Conservation (phyloP, 2,797 vertebrate species). For the Esox masquinongy region DNA sequence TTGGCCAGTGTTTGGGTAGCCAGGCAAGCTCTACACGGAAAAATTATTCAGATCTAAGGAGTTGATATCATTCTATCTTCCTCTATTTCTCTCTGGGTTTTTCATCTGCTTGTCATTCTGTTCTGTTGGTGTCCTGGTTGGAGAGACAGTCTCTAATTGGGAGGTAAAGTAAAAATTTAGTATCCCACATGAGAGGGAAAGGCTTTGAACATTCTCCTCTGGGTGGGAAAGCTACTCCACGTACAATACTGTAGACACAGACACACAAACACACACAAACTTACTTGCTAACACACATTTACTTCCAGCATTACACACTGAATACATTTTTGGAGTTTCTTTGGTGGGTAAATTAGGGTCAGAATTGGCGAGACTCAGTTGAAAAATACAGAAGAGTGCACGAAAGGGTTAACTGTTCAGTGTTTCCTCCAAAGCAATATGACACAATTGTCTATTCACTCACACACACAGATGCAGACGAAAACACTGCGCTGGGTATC, state of each 20-base stretch:
- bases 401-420: not conserved
- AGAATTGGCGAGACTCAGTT: not conserved
- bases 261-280: not conserved
- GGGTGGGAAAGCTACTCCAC: constrained; percentile 2
- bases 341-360: not conserved
- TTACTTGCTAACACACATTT: not conserved
- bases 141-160: not conserved
- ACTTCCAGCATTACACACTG: not conserved
- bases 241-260: not conserved
- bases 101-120: not conserved
- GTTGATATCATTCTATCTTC: not conserved
- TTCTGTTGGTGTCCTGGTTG: constrained; percentile 2
- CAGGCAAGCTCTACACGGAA: too few species aligned
- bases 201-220: constrained; percentile 35
- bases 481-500: not conserved
- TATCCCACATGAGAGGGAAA: constrained; percentile 9
- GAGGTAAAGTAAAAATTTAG: not conserved
- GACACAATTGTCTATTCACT: constrained; percentile 3
- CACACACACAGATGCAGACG: not conserved
- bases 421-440: not conserved
- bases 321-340: not conserved
- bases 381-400: not conserved
- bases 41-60: too few species aligned
- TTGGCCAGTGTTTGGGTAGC: too few species aligned
- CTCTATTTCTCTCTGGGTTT: not conserved